A percentile compares a stretch with the other conserved stretches of the same genome.
Conservation (phyloP, 2,888 invertebrate species). For the Apocheima hispidaria region DNA sequence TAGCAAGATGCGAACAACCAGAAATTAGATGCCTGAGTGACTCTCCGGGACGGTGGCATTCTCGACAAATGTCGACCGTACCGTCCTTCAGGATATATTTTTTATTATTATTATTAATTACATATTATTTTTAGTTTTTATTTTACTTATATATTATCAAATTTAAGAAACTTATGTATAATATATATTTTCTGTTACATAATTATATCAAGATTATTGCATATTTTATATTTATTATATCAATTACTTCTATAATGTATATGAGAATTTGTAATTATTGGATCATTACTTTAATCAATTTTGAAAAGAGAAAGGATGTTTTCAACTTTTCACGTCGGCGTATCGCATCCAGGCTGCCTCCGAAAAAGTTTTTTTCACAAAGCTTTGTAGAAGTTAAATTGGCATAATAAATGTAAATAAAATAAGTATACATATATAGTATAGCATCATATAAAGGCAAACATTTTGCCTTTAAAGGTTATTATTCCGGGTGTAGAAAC, state of each 20-base stretch:
- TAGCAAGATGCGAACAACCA: background rate
- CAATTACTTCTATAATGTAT: too few relatives aligned
- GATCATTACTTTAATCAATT: background rate
- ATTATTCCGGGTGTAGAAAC: constrained; percentile 46
- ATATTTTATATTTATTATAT: too few relatives aligned
- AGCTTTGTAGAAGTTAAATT: constrained; percentile 41
- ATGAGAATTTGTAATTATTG: too few relatives aligned
- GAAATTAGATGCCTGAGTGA: background rate
- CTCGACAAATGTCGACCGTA: background rate
- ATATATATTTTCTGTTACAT: too few relatives aligned
- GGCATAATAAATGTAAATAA: constrained; percentile 2
- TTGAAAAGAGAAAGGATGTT: background rate
- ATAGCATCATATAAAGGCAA: constrained; percentile 42
- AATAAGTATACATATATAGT: constrained; percentile 9
- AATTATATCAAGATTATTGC: too few relatives aligned
- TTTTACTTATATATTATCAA: too few relatives aligned
- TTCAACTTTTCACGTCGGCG: background rate
- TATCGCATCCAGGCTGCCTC: background rate
- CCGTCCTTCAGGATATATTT: background rate
- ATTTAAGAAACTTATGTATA: too few relatives aligned
- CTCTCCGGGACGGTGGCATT: constrained; percentile 1
- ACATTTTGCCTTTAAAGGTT: constrained; percentile 51
- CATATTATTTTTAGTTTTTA: too few relatives aligned
- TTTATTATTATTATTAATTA: background rate
- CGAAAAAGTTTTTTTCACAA: background rate